Percentiles rank a stretch among this genome's conserved stretches.
Evolutionary conservation across 2,888 invertebrate species (phyloP).

Genomic region (Thecophora atra): DNA sequence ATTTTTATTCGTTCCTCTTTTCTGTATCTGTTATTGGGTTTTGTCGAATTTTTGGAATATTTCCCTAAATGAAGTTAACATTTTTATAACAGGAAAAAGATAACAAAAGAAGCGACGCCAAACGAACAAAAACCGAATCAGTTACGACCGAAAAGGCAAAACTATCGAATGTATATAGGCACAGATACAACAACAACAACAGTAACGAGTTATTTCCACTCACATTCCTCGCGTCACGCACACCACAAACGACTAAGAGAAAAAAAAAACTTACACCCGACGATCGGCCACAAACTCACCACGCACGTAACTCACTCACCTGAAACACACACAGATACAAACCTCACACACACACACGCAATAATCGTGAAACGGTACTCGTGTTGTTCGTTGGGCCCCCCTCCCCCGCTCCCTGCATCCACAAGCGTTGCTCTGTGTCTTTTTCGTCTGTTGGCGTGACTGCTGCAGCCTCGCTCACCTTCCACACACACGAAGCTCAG

Average conservation of each 20-base stretch:
- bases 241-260: constrained; percentile 44
- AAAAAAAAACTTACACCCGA: constrained; percentile 38
- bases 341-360: background rate
- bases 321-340: background rate
- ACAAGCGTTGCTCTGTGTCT: too few relatives aligned
- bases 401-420: background rate
- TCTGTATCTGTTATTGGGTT: too few relatives aligned
- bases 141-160: constrained; percentile 33
- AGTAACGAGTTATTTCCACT: constrained; percentile 25
- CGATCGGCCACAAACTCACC: constrained; percentile 10
- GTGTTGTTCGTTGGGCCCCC: background rate
- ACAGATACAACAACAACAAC: constrained; percentile 8
- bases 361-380: background rate
- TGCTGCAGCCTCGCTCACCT: background rate
- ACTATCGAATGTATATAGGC: constrained; percentile 25
- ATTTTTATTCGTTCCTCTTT: too few relatives aligned
- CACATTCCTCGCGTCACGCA: constrained; percentile 24
- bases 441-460: background rate
- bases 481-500: background rate
- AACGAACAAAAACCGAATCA: constrained; percentile 14
- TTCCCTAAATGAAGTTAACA: constrained; percentile 36
- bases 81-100: constrained; percentile 19
- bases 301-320: constrained; percentile 10
- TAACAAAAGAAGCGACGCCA: constrained; percentile 7
- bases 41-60: background rate